Evolutionary conservation across 1,140 invertebrate genomes (phyloP).

Genomic region (Orius insidiosus): DNA sequence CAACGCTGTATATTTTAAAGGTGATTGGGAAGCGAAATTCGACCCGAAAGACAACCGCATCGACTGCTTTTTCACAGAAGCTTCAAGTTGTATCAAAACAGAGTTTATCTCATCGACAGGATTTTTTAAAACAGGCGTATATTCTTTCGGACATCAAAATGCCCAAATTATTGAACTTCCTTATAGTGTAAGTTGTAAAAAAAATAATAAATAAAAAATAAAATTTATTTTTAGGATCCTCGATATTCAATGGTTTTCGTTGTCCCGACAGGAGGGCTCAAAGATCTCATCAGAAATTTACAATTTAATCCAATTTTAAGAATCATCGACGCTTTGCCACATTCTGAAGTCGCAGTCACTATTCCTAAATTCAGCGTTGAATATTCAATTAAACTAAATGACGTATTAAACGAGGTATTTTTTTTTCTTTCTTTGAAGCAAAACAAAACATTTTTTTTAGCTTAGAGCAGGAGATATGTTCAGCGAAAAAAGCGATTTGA

Average conservation of each 20-base stretch:
- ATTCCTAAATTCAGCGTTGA: conserved; percentile 54
- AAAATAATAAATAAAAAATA: not conserved
- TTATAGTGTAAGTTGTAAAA: conserved; percentile 39
- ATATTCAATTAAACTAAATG: conserved; percentile 40
- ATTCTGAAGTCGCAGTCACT: conserved; percentile 39
- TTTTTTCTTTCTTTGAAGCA: conserved; percentile 10
- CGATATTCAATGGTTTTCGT: conserved; percentile 49
- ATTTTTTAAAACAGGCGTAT: conserved; percentile 36
- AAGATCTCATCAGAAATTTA: conserved; percentile 36
- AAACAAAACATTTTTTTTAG: conserved; percentile 25
- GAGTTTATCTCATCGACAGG: conserved; percentile 45
- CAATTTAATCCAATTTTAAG: conserved; percentile 31
- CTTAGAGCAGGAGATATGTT: conserved; percentile 52
- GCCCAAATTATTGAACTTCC: conserved; percentile 51
- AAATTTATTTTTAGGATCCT: conserved; percentile 32
- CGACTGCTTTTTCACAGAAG: conserved; percentile 35
- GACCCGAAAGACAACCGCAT: conserved; percentile 36
- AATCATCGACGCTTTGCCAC: conserved; percentile 31
- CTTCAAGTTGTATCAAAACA: conserved; percentile 28
- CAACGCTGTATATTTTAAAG: conserved; percentile 70
- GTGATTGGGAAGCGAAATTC: conserved; percentile 56
- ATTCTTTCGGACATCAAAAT: conserved; percentile 28
- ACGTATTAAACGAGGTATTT: conserved; percentile 36
- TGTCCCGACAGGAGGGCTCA: conserved; percentile 35
- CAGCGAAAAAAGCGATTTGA: conserved; percentile 43